phyloP scores from a whole-genome alignment of 2,113 vertebrate genomes.

The Rhinopomastus cyanomelas region DNA sequence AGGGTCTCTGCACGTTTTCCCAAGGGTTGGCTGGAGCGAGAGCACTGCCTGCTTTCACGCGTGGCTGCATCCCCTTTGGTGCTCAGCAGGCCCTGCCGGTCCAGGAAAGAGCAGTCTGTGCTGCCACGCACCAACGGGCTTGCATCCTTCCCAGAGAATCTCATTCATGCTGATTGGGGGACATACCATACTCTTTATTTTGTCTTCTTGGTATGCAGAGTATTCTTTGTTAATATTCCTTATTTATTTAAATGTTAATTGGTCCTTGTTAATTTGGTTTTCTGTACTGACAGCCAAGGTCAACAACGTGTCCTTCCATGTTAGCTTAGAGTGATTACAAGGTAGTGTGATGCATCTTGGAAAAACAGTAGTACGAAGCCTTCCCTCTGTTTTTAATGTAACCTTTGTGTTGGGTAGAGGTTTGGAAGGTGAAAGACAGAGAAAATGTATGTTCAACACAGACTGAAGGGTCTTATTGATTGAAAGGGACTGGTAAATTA shows the following conservation, averaged over 20 bases:
- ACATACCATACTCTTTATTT: conserved; percentile 1
- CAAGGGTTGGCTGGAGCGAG: neutral
- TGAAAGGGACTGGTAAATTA: conserved; percentile 38
- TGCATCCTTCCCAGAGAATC: neutral
- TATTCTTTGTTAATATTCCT: conserved; percentile 51
- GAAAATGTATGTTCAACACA: neutral
- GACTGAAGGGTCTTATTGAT: conserved; percentile 14
- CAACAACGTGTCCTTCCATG: conserved; percentile 32
- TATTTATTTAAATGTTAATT: conserved; percentile 73
- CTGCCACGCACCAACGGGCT: neutral
- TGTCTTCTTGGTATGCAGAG: conserved; percentile 43
- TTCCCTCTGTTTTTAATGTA: conserved; percentile 6
- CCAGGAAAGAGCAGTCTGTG: neutral
- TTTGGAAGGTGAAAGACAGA: conserved; percentile 7
- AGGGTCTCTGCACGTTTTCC: neutral
- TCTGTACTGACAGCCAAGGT: conserved; percentile 59
- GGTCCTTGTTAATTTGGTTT: conserved; percentile 70
- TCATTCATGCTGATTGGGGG: neutral
- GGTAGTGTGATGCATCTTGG: conserved; percentile 15
- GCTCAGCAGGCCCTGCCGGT: neutral
- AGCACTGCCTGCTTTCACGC: neutral
- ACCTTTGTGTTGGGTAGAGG: conserved; percentile 36
- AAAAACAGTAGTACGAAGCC: conserved; percentile 25
- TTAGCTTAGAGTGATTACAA: conserved; percentile 54
- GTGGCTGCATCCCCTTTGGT: neutral